A percentile compares a stretch with the other conserved stretches of the same genome.
Conservation (phyloP, 2,113 vertebrate species). For the Ctenomys sociabilis region DNA sequence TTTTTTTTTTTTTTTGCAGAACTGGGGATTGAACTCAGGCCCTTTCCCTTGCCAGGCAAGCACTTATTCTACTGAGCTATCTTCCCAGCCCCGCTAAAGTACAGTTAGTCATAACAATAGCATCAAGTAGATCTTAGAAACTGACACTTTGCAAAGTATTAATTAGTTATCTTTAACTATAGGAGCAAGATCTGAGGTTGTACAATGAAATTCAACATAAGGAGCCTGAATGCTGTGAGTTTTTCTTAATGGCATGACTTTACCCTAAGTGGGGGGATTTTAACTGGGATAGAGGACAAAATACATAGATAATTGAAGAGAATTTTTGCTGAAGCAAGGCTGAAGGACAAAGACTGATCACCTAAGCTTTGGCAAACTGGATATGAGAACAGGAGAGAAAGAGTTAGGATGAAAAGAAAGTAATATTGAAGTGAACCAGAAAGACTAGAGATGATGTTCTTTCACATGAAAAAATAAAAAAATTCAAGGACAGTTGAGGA, state of each 20-base stretch:
- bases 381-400: background rate
- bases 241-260: background rate
- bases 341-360: background rate
- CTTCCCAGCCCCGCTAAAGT: background rate
- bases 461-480: background rate
- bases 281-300: background rate
- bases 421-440: background rate
- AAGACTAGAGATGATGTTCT: background rate
- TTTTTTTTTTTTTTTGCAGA: too few relatives aligned
- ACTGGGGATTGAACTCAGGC: too few relatives aligned
- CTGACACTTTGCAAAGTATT: background rate
- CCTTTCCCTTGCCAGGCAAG: too few relatives aligned
- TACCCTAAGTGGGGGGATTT: background rate
- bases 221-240: background rate
- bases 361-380: background rate
- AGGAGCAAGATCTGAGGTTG: background rate
- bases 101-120: background rate
- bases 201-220: background rate
- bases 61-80: too few relatives aligned
- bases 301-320: background rate
- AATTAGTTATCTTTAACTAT: background rate
- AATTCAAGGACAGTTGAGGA: background rate
- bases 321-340: background rate
- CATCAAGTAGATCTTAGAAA: background rate
- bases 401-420: background rate